Percentiles rank a stretch among this genome's conserved stretches.
Evolutionary conservation across 2,797 vertebrate species (phyloP).

Genomic region (Eupleurogrammus muticus): DNA sequence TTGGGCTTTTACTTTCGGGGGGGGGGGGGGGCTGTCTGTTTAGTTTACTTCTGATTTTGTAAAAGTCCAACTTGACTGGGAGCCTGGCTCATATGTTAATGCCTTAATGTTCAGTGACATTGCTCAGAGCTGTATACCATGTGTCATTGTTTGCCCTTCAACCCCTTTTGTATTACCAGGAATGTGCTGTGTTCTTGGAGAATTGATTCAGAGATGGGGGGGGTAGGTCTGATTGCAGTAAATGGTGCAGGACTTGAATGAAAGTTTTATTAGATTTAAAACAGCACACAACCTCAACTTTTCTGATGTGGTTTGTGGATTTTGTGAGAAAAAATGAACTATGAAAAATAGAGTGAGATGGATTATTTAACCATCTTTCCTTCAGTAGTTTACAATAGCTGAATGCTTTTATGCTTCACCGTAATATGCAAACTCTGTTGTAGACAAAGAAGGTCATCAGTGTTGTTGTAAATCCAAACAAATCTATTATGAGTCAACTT

Average conservation of each 20-base stretch:
- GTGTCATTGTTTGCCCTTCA: conserved; percentile 79
- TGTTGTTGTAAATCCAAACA: not conserved
- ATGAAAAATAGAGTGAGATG: not conserved
- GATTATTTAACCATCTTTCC: not conserved
- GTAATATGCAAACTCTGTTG: not conserved
- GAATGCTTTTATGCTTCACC: not conserved
- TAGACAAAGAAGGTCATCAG: not conserved
- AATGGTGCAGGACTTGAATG: not conserved
- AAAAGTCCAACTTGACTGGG: conserved; percentile 70
- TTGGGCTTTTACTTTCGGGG: conserved; percentile 9
- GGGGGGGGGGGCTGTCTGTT: conserved; percentile 63
- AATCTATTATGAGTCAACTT: not conserved
- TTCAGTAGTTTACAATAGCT: not conserved
- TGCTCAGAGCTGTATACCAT: conserved; percentile 70
- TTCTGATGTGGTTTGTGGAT: not conserved
- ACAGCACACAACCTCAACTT: not conserved
- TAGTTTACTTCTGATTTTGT: conserved; percentile 70
- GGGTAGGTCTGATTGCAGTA: conserved; percentile 1
- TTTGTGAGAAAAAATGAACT: no score
- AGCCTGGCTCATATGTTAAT: conserved; percentile 73
- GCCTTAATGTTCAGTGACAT: conserved; percentile 80
- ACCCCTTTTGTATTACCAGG: conserved; percentile 59
- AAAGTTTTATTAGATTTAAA: conserved; percentile 2
- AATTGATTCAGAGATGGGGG: conserved; percentile 38
- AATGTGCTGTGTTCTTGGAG: conserved; percentile 54